Evolutionary conservation across 1,140 invertebrate species (phyloP).

Genomic region (Leptinotarsa texana): DNA sequence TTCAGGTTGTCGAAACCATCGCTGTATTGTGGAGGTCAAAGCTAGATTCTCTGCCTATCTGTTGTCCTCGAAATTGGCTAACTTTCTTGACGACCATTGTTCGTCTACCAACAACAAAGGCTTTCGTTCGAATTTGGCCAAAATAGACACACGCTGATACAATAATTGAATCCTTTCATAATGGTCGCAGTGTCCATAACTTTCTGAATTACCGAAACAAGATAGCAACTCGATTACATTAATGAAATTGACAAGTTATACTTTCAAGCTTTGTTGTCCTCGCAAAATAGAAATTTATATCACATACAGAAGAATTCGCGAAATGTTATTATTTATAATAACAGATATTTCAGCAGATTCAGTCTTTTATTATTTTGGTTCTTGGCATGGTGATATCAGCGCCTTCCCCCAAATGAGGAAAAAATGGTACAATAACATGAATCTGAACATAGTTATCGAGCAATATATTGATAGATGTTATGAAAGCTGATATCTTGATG

Average conservation of each 20-base stretch:
- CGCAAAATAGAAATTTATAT: too few relatives aligned
- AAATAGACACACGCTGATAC: neutral
- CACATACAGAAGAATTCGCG: too few relatives aligned
- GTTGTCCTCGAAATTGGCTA: neutral
- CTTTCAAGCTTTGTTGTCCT: too few relatives aligned
- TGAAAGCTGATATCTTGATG: too few relatives aligned
- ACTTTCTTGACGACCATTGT: neutral
- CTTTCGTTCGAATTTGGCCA: slow-evolving; percentile 5
- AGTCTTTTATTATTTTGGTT: too few relatives aligned
- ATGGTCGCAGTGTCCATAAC: neutral
- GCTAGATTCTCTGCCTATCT: neutral
- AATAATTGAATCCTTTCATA: neutral
- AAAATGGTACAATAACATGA: too few relatives aligned
- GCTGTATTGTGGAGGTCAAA: neutral
- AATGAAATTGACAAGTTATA: neutral
- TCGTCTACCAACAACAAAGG: neutral
- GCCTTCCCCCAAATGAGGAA: too few relatives aligned
- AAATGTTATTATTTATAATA: too few relatives aligned
- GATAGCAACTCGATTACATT: neutral
- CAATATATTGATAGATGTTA: too few relatives aligned
- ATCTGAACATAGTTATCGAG: too few relatives aligned
- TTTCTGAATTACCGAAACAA: neutral
- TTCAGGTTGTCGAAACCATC: neutral
- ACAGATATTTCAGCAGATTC: too few relatives aligned
- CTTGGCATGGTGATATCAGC: too few relatives aligned